Percentiles rank a stretch among this genome's conserved stretches.
Evolutionary conservation across 2,888 invertebrate genomes (phyloP).

Genomic region (Idaea dimidiata): DNA sequence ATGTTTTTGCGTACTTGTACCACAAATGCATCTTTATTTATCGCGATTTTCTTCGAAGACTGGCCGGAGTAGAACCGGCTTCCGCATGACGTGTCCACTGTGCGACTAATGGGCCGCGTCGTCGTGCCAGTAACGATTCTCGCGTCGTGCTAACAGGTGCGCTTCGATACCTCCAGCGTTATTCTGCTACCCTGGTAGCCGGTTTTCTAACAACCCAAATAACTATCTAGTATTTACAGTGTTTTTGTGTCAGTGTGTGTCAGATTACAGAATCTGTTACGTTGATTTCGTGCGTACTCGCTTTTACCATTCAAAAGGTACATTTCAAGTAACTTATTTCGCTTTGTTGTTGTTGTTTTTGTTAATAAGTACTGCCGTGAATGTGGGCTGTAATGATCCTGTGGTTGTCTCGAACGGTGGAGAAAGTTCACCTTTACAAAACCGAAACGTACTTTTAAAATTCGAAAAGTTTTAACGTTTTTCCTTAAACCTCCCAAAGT

Average conservation of each 20-base stretch:
- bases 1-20: conserved; percentile 35
- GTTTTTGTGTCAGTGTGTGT: conserved; percentile 39
- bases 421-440: background rate
- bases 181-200: conserved; percentile 54
- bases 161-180: conserved; percentile 49
- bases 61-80: conserved; percentile 70
- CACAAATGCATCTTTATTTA: conserved; percentile 51
- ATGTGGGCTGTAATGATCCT: background rate
- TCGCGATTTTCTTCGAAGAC: conserved; percentile 64
- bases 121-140: conserved; percentile 70
- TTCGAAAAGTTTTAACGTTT: conserved; percentile 25
- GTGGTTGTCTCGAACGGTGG: background rate
- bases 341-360: conserved; percentile 7
- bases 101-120: conserved; percentile 62
- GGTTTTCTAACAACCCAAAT: conserved; percentile 39
- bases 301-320: conserved; percentile 3
- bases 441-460: conserved; percentile 13
- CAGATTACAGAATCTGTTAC: background rate
- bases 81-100: conserved; percentile 71
- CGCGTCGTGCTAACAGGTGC: conserved; percentile 75
- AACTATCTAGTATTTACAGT: conserved; percentile 49
- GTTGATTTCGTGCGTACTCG: conserved; percentile 5
- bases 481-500: background rate
- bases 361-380: background rate
- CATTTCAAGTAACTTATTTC: background rate